Percentiles rank a stretch among this genome's conserved stretches.
Evolutionary conservation across 2,888 invertebrate species (phyloP).

Genomic region (Monochamus alternatus): DNA sequence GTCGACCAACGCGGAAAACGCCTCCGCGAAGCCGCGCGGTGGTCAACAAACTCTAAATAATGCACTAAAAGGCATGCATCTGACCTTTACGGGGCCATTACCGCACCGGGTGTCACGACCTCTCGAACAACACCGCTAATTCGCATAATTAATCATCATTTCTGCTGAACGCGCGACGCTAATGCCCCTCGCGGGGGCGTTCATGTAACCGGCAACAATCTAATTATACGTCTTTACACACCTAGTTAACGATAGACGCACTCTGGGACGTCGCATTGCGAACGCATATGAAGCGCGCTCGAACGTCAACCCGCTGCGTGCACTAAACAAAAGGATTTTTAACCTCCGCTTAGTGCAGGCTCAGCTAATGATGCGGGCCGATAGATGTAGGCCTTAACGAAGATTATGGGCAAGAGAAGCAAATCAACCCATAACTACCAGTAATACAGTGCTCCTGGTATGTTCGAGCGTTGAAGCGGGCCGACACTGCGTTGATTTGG

Average conservation of each 20-base stretch:
- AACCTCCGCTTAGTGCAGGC: not conserved
- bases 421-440: too few relatives aligned
- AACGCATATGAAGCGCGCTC: conserved; percentile 2
- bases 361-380: conserved; percentile 14
- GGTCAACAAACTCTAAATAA: conserved; percentile 33
- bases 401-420: too few relatives aligned
- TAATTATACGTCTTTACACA: conserved; percentile 44
- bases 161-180: conserved; percentile 30
- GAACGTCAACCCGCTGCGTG: not conserved
- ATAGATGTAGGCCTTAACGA: conserved; percentile 8
- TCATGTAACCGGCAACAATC: conserved; percentile 41
- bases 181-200: conserved; percentile 37
- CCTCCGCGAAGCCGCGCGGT: conserved; percentile 12
- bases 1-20: not conserved
- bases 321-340: not conserved
- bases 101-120: not conserved
- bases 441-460: too few relatives aligned
- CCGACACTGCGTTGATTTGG: too few relatives aligned
- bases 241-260: conserved; percentile 42
- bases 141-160: conserved; percentile 12
- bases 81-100: conserved; percentile 3
- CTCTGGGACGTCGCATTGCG: conserved; percentile 29
- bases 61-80: conserved; percentile 17
- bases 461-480: too few relatives aligned
- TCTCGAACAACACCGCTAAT: conserved; percentile 3